phyloP scores from a whole-genome alignment of 1,140 invertebrate species.

The Caenorhabditis brenneri region DNA sequence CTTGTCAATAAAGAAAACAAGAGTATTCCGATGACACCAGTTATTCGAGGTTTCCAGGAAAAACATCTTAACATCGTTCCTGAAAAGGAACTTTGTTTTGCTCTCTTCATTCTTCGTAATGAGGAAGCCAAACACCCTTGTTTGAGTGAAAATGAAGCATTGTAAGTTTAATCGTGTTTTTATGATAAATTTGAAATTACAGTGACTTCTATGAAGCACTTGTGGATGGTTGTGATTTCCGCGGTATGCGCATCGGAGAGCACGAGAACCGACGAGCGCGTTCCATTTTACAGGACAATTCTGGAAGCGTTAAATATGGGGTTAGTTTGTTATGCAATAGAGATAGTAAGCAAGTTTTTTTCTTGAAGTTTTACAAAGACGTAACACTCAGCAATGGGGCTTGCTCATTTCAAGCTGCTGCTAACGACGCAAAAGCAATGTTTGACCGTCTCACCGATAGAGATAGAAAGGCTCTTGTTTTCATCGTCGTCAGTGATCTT shows the following conservation, averaged over 20 bases:
- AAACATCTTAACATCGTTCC: constrained; percentile 3
- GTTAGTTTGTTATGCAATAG: background rate
- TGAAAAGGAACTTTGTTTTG: constrained; percentile 6
- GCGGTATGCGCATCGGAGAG: background rate
- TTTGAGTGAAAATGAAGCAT: background rate
- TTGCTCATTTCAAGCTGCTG: background rate
- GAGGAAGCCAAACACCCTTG: background rate
- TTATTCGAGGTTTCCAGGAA: constrained; percentile 17
- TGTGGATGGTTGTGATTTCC: background rate
- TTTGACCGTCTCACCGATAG: background rate
- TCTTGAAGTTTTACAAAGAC: constrained; percentile 8
- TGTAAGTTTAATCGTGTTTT: background rate
- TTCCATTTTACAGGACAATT: background rate
- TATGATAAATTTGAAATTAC: background rate
- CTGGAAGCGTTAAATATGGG: background rate
- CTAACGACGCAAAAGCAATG: background rate
- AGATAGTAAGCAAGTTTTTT: background rate
- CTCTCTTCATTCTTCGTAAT: background rate
- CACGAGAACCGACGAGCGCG: background rate
- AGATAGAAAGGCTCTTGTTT: background rate
- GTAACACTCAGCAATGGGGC: background rate
- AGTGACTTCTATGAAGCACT: background rate
- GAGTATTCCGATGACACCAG: background rate
- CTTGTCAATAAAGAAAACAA: background rate
- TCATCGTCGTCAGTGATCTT: background rate